Conservation (phyloP, 2,888 invertebrate genomes). For the Chrysolina americana region DNA sequence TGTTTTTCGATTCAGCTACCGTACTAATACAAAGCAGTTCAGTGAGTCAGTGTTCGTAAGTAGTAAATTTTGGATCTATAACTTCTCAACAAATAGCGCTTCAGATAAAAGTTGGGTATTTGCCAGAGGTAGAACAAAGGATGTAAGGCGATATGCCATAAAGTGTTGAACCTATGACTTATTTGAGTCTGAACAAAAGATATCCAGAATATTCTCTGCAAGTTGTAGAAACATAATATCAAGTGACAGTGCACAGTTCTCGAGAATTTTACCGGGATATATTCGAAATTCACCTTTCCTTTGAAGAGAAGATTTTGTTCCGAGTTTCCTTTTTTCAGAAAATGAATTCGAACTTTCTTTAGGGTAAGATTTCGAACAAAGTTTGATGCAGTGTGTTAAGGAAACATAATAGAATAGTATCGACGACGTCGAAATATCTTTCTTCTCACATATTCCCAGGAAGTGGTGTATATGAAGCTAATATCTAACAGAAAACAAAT, state of each 20-base stretch:
- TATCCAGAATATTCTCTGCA: constrained; percentile 16
- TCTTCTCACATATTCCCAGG: too few relatives aligned
- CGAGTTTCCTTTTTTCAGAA: too few relatives aligned
- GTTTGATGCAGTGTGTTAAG: too few relatives aligned
- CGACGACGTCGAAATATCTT: too few relatives aligned
- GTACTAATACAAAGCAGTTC: constrained; percentile 38
- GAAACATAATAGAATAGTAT: too few relatives aligned
- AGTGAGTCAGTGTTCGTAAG: constrained; percentile 38
- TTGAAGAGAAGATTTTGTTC: neutral
- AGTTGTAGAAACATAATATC: constrained; percentile 17
- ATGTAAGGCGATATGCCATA: constrained; percentile 43
- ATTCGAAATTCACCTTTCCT: neutral
- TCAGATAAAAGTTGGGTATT: constrained; percentile 46
- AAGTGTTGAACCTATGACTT: constrained; percentile 45
- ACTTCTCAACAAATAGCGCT: constrained; percentile 42
- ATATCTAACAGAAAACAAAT: too few relatives aligned
- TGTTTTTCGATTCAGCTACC: constrained; percentile 6
- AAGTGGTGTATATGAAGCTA: too few relatives aligned
- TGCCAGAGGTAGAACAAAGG: constrained; percentile 45
- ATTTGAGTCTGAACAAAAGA: constrained; percentile 43
- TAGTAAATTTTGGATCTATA: constrained; percentile 41
- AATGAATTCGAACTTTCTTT: too few relatives aligned
- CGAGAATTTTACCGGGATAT: constrained; percentile 1
- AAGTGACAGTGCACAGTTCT: constrained; percentile 13
- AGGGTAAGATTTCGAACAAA: too few relatives aligned